Evolutionary conservation across 2,888 invertebrate genomes (phyloP).

Genomic region (Drosophila paucipuncta): DNA sequence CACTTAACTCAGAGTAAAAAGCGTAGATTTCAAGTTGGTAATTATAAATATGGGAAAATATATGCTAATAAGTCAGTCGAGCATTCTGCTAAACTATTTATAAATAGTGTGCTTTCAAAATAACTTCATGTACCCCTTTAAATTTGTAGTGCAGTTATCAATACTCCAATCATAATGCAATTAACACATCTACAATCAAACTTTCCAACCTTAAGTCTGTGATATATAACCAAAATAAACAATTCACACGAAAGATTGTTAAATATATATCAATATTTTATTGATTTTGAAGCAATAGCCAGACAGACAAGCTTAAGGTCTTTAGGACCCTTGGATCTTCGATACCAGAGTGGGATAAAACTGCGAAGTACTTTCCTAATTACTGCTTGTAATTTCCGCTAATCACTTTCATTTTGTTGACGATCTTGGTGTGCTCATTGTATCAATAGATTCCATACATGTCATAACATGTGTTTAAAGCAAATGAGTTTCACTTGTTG

Average conservation of each 20-base stretch:
- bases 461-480: conserved; percentile 34
- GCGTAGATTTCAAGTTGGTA: neutral
- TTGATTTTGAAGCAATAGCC: too few relatives aligned
- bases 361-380: neutral
- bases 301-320: neutral
- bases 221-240: neutral
- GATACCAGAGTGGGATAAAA: neutral
- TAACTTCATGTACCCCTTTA: neutral
- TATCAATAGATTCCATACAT: conserved; percentile 46
- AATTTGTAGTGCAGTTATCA: neutral
- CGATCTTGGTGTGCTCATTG: conserved; percentile 2
- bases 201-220: neutral
- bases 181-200: neutral
- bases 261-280: too few relatives aligned
- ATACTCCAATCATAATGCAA: neutral
- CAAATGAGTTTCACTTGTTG: conserved; percentile 43
- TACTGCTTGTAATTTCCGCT: neutral
- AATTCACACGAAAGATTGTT: neutral
- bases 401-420: conserved; percentile 44
- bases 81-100: neutral
- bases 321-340: neutral
- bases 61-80: neutral
- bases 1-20: neutral
- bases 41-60: neutral
- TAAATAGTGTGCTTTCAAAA: neutral